phyloP scores from a whole-genome alignment of 2,797 vertebrate species.

The Sebastes vulpes region DNA sequence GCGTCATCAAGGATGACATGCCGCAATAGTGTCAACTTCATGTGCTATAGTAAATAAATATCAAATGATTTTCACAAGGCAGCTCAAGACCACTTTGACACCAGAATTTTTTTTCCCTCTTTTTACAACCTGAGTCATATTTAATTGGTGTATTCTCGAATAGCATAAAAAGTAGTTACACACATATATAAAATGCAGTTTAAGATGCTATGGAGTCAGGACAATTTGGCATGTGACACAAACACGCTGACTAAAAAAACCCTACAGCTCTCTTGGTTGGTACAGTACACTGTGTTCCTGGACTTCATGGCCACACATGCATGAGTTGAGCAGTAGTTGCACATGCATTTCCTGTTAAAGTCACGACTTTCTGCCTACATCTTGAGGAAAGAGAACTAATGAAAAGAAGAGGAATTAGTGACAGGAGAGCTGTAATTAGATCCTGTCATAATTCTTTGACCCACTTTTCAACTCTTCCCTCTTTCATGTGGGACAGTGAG shows the following conservation, averaged over 20 bases:
- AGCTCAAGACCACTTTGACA: not conserved
- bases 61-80: not conserved
- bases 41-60: constrained; percentile 8
- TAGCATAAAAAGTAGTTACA: not conserved
- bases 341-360: not conserved
- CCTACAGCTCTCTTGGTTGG: not conserved
- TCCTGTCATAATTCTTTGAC: constrained; percentile 51
- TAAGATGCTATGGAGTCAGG: not conserved
- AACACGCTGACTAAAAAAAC: constrained; percentile 1
- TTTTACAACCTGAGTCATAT: not conserved
- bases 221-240: not conserved
- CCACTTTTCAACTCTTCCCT: constrained; percentile 34
- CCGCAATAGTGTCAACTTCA: constrained; percentile 4
- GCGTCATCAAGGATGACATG: constrained; percentile 25
- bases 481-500: constrained; percentile 60
- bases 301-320: not conserved
- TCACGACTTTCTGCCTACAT: not conserved
- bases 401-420: constrained; percentile 9
- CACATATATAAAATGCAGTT: not conserved
- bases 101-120: not conserved
- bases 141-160: not conserved
- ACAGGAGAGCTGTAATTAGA: constrained; percentile 41
- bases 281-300: constrained; percentile 18
- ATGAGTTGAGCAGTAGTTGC: constrained; percentile 28
- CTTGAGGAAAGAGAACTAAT: not conserved